Conservation (phyloP, 2,113 vertebrate species). For the Nanger granti region DNA sequence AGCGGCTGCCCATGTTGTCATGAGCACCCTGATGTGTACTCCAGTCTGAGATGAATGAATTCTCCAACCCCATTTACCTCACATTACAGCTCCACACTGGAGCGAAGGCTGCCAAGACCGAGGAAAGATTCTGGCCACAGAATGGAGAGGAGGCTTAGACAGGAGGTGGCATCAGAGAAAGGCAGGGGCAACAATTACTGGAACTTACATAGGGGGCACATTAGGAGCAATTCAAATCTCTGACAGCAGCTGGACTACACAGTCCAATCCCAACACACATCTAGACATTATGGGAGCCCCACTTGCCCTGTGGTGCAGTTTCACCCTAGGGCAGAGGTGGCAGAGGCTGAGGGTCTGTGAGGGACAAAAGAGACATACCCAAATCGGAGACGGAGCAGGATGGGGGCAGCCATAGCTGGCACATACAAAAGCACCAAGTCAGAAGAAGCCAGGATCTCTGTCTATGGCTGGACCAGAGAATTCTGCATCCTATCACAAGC, state of each 20-base stretch:
- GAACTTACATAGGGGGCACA: not conserved
- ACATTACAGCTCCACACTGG: not conserved
- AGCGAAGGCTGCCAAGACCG: not conserved
- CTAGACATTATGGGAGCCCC: not conserved
- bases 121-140: not conserved
- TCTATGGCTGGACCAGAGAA: not conserved
- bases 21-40: not conserved
- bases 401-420: not conserved
- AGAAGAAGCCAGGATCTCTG: not conserved
- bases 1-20: not conserved
- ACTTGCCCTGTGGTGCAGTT: not conserved
- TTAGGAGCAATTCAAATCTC: not conserved
- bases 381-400: accelerated
- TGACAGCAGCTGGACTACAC: not conserved
- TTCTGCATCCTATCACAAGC: not conserved
- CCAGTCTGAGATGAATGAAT: not conserved
- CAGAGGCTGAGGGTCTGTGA: not conserved
- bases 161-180: not conserved
- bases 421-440: not conserved
- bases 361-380: not conserved
- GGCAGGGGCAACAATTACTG: not conserved
- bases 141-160: not conserved
- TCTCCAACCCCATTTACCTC: not conserved
- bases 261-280: not conserved
- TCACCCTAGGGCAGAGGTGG: not conserved